Conservation (phyloP, 2,888 invertebrate genomes). For the Caprella mutica region DNA sequence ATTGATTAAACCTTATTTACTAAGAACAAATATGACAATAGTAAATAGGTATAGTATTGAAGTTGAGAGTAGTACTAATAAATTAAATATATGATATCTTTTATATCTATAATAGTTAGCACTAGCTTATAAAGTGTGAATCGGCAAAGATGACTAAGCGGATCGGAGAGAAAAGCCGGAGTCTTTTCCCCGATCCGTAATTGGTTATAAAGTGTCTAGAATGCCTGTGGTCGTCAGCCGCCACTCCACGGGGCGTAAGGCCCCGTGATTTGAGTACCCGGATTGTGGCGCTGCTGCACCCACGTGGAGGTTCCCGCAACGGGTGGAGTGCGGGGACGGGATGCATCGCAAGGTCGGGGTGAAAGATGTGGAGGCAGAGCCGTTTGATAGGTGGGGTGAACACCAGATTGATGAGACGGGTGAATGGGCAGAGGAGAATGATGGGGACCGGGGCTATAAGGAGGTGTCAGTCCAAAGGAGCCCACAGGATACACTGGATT, state of each 20-base stretch:
- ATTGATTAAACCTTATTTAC: too few relatives aligned
- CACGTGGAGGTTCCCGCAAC: slow-evolving; percentile 30
- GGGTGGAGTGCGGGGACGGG: slow-evolving; percentile 19
- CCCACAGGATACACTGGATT: slow-evolving; percentile 17
- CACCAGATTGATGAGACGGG: slow-evolving; percentile 13
- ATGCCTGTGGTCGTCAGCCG: slow-evolving; percentile 13
- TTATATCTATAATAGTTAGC: too few relatives aligned
- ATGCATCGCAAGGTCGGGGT: slow-evolving; percentile 15
- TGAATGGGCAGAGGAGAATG: slow-evolving; percentile 10
- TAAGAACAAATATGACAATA: too few relatives aligned
- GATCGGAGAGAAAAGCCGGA: background rate
- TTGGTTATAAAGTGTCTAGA: slow-evolving; percentile 1
- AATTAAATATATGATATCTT: too few relatives aligned
- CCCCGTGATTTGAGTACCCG: slow-evolving; percentile 30
- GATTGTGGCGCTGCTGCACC: slow-evolving; percentile 29
- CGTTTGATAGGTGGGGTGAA: slow-evolving; percentile 19
- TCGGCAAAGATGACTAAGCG: background rate
- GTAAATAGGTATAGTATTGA: too few relatives aligned
- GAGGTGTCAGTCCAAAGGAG: slow-evolving; percentile 31
- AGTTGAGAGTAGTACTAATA: too few relatives aligned
- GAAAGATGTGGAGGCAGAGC: slow-evolving; percentile 22
- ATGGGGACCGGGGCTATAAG: slow-evolving; percentile 33
- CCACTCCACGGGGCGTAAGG: slow-evolving; percentile 34
- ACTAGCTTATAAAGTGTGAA: background rate
- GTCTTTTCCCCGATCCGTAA: background rate